Base-by-base conservation (phyloP, 2,113 vertebrate species). In the Campylomormyrus numenius region DNA sequence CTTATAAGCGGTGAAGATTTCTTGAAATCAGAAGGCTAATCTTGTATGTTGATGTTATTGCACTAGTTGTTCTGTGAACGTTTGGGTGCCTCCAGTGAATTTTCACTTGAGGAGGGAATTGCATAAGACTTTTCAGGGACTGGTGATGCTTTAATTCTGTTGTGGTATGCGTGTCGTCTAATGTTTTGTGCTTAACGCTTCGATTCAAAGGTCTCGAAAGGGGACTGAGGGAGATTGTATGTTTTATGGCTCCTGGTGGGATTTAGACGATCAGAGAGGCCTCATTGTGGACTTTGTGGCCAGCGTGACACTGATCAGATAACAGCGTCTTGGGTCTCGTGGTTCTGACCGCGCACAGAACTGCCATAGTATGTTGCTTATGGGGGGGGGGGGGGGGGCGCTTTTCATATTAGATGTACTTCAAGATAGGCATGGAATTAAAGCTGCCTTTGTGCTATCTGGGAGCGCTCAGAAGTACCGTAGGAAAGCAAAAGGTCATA, bases 41-140 rank as follows among this genome's bases (percentile, higher is more conserved):
- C 7, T 42, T 45, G 27, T 90, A 70, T 17, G 53, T 8, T 84
- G 45, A 21, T 80, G 35, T 58, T 53, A 46, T 90, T 90, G 90
- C 90, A 90, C 90, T 88, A 90, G 53, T 90, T 56, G 31, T 49
- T 66, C 15, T 90, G 31, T 88, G 42, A n/a, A 90, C 45, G 62
- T 90, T n/a, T 31, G 3, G 31, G 66, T 80, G 85, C 85, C 66
- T 56, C 1, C 24, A 3, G 46, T 42, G 27, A 11, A 24, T 87
- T 87, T 27, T 48, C 35, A 7, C 35, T 86, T 46, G 6, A 87
- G 8, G 49, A 50, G 48, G 83, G 35, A 39, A 74, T 24, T 11
- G 39, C 48, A 27, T 6, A 50, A 52, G 35, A n/a, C 46, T 62
- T 85, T 89, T 89, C 89, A 89, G 89, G 89, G 89, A 85, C 84